Evolutionary conservation across 2,888 invertebrate genomes (phyloP).

Genomic region (Allygus modestus): DNA sequence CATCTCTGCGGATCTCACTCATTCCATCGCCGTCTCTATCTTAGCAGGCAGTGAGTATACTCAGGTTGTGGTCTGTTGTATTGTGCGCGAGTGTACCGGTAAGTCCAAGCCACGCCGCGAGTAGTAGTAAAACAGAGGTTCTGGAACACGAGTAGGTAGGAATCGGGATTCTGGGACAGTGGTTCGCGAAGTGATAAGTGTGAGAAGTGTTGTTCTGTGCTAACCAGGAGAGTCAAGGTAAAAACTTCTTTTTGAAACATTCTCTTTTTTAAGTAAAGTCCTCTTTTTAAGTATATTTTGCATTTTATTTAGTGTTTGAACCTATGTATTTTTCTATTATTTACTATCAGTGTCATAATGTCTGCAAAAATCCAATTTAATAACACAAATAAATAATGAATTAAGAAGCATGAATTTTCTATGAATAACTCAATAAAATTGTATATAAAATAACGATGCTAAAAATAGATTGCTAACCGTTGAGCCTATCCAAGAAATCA

Average conservation of each 20-base stretch:
- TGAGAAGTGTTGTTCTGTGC: conserved; percentile 27
- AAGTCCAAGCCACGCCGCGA: conserved; percentile 42
- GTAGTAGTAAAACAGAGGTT: conserved; percentile 1
- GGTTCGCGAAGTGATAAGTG: conserved; percentile 13
- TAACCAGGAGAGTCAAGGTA: conserved; percentile 31
- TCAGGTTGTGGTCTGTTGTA: background rate
- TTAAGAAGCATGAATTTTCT: too few species aligned
- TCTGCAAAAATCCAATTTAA: too few species aligned
- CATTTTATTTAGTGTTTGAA: background rate
- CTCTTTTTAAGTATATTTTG: background rate
- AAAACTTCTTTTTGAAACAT: conserved; percentile 30
- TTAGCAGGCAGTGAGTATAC: conserved; percentile 53
- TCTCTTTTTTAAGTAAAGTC: conserved; percentile 24
- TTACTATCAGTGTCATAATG: too few species aligned
- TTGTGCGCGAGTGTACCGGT: conserved; percentile 38
- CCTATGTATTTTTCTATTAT: too few species aligned
- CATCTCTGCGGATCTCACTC: conserved; percentile 80
- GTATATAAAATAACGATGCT: too few species aligned
- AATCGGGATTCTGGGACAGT: conserved; percentile 31
- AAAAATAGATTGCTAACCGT: too few species aligned
- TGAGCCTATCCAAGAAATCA: too few species aligned
- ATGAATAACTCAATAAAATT: too few species aligned
- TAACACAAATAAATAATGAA: too few species aligned
- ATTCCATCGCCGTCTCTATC: conserved; percentile 70
- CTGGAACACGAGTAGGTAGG: conserved; percentile 9